phyloP scores from a whole-genome alignment of 2,888 invertebrate genomes.

The Exocentrus adspersus region DNA sequence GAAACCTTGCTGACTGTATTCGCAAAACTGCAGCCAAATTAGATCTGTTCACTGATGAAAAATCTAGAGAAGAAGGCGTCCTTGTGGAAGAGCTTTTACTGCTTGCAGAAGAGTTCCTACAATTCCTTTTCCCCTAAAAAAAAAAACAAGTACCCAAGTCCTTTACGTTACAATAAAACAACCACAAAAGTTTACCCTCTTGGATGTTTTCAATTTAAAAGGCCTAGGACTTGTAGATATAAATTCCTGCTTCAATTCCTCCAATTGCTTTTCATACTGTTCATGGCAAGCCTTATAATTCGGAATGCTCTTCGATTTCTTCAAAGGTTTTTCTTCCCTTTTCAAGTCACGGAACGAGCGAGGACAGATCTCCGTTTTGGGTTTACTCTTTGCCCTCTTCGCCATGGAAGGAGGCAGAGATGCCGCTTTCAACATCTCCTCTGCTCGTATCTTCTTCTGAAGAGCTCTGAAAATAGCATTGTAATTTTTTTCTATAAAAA shows the following conservation, averaged over 20 bases:
- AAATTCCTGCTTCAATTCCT: slow-evolving; percentile 63
- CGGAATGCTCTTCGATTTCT: slow-evolving; percentile 49
- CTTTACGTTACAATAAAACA: no score
- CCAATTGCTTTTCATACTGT: slow-evolving; percentile 58
- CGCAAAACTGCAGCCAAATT: slow-evolving; percentile 76
- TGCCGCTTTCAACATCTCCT: slow-evolving; percentile 74
- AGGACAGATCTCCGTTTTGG: slow-evolving; percentile 58
- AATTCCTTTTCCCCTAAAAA: slow-evolving; percentile 36
- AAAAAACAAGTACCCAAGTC: no score
- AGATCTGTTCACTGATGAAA: slow-evolving; percentile 67
- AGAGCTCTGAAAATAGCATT: slow-evolving; percentile 64
- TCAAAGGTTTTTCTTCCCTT: slow-evolving; percentile 33
- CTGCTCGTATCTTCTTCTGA: slow-evolving; percentile 75
- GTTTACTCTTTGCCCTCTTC: slow-evolving; percentile 65
- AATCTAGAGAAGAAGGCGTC: slow-evolving; percentile 59
- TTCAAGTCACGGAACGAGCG: slow-evolving; percentile 33
- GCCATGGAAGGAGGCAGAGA: slow-evolving; percentile 77
- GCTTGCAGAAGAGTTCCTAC: slow-evolving; percentile 52
- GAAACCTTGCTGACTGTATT: slow-evolving; percentile 69
- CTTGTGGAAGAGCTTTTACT: slow-evolving; percentile 55
- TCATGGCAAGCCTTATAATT: slow-evolving; percentile 60
- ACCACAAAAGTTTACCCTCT: slow-evolving; percentile 26
- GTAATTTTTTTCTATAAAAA: background rate
- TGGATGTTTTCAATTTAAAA: slow-evolving; percentile 67
- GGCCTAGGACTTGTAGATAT: slow-evolving; percentile 54